phyloP scores from a whole-genome alignment of 2,888 invertebrate species.

The Cancer borealis region DNA sequence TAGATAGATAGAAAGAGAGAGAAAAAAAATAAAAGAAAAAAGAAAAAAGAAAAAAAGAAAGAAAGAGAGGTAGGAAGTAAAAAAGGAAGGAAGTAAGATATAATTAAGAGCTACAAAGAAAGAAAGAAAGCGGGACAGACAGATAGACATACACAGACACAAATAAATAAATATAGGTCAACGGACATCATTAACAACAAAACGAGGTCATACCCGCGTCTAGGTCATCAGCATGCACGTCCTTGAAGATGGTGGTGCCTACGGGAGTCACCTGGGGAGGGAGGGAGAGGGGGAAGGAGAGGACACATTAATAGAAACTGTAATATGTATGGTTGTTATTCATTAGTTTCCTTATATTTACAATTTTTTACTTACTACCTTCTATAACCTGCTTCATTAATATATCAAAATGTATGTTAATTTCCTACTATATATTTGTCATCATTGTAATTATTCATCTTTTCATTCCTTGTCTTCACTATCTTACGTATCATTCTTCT shows the following conservation, averaged over 20 bases:
- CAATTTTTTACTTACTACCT: background rate
- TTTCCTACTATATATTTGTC: too few species aligned
- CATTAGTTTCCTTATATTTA: background rate
- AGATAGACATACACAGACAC: background rate
- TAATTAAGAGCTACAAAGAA: background rate
- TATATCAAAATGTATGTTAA: too few species aligned
- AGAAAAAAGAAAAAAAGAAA: background rate
- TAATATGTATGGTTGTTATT: too few species aligned
- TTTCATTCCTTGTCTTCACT: too few species aligned
- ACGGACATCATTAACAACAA: background rate
- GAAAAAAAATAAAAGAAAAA: background rate
- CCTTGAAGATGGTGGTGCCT: constrained; percentile 91
- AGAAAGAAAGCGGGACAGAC: background rate
- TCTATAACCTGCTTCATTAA: too few species aligned
- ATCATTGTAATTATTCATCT: too few species aligned
- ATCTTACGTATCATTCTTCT: background rate
- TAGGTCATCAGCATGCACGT: constrained; percentile 81
- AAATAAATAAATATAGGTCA: background rate
- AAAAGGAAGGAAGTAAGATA: background rate
- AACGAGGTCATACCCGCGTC: constrained; percentile 61
- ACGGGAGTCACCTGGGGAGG: constrained; percentile 87
- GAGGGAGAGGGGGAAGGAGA: background rate
- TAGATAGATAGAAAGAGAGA: background rate
- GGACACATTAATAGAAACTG: too few species aligned
- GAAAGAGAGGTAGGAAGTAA: background rate